A percentile compares a stretch with the other conserved stretches of the same genome.
Conservation (phyloP, 2,888 invertebrate species). For the Elegia similella region DNA sequence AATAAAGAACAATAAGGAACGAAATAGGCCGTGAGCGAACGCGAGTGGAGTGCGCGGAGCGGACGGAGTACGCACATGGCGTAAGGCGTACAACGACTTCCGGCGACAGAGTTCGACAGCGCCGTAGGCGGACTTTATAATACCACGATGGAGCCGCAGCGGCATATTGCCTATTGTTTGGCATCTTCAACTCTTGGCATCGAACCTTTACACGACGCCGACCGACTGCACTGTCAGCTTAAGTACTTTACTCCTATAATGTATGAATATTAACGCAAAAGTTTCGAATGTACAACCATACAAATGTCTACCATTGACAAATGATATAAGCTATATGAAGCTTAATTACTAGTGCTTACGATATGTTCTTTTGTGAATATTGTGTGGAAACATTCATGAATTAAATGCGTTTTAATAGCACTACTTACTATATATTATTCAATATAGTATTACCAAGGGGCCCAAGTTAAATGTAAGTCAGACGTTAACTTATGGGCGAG, state of each 20-base stretch:
- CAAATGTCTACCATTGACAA: conserved; percentile 35
- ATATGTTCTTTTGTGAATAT: conserved; percentile 4
- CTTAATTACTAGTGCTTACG: conserved; percentile 28
- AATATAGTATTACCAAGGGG: conserved; percentile 25
- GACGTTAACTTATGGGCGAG: conserved; percentile 22
- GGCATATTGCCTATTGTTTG: conserved; percentile 77
- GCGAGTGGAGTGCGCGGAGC: neutral
- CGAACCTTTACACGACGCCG: conserved; percentile 56
- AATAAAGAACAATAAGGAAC: conserved; percentile 35
- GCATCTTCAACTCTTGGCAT: conserved; percentile 78
- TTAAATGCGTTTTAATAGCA: conserved; percentile 12
- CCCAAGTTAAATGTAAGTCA: conserved; percentile 24
- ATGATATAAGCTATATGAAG: conserved; percentile 33
- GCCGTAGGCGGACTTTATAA: conserved; percentile 63
- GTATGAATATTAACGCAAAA: conserved; percentile 66
- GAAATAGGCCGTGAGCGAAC: conserved; percentile 22
- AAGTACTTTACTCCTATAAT: conserved; percentile 64
- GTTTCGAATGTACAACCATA: conserved; percentile 47
- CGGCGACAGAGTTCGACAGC: conserved; percentile 55
- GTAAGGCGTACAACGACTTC: conserved; percentile 56
- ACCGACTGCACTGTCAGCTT: conserved; percentile 66
- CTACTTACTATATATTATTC: conserved; percentile 17
- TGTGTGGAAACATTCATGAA: neutral
- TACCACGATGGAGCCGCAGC: conserved; percentile 46
- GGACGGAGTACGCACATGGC: neutral